Conservation (phyloP, 2,113 vertebrate species). For the Carassius auratus region DNA sequence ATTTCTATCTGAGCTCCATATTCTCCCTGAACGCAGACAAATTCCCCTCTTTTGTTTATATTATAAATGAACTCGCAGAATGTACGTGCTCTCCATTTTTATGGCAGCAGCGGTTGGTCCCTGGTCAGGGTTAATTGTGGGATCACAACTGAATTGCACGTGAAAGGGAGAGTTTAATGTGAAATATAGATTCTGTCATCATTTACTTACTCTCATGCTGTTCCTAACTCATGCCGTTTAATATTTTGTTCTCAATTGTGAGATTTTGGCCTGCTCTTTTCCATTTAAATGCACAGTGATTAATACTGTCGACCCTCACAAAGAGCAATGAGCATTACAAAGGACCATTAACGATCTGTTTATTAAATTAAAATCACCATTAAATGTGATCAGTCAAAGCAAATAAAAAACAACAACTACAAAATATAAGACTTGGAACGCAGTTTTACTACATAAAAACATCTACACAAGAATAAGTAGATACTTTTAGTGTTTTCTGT, state of each 20-base stretch:
- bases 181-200: not conserved
- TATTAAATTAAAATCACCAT: not conserved
- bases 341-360: not conserved
- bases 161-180: not conserved
- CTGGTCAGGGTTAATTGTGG: not conserved
- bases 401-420: not conserved
- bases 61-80: not conserved
- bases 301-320: not conserved
- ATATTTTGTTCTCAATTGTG: not conserved
- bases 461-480: not conserved
- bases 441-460: not conserved
- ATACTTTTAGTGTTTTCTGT: not conserved
- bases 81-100: not conserved
- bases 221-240: not conserved
- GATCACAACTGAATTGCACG: not conserved
- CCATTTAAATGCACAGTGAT: not conserved
- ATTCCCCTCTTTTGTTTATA: slow-evolving; percentile 11
- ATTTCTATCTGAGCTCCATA: not conserved
- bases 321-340: not conserved
- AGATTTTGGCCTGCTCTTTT: not conserved
- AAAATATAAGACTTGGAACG: not conserved
- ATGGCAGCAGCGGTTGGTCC: not conserved
- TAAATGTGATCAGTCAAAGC: not conserved
- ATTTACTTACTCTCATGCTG: not conserved
- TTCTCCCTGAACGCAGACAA: not conserved